Evolutionary conservation across 2,113 vertebrate genomes (phyloP).

Genomic region (Siniperca chuatsi): DNA sequence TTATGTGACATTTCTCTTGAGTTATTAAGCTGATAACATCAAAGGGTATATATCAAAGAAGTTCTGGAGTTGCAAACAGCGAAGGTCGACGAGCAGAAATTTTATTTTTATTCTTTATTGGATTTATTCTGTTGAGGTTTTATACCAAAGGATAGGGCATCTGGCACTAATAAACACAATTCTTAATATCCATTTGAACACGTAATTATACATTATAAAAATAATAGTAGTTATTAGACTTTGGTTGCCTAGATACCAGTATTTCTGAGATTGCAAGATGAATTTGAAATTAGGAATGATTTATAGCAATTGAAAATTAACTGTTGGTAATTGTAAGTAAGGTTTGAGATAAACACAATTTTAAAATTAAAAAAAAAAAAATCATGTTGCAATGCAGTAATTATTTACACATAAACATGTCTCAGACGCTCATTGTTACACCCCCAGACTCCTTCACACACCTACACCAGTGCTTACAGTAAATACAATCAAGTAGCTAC

Average conservation of each 20-base stretch:
- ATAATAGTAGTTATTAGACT: not conserved
- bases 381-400: constrained; percentile 2
- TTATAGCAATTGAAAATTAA: not conserved
- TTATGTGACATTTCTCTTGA: not conserved
- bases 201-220: not conserved
- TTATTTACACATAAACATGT: not conserved
- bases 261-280: not conserved
- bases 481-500: constrained; percentile 17
- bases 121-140: not conserved
- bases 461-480: constrained; percentile 14
- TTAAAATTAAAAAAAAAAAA: not conserved
- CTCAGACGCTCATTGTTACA: not conserved
- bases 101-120: not conserved
- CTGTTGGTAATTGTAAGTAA: not conserved
- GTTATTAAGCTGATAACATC: not conserved
- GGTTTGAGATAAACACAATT: not conserved
- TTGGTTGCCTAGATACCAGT: not conserved
- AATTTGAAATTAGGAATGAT: not conserved
- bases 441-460: not conserved
- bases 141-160: not conserved
- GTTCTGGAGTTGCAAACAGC: not conserved
- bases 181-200: not conserved
- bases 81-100: not conserved
- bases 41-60: not conserved
- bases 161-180: not conserved